These are phyloP conservation scores for Micrasema minimum DNA, from an alignment of 1,140 invertebrate genomes.

Conservation along the genomic window DNA sequence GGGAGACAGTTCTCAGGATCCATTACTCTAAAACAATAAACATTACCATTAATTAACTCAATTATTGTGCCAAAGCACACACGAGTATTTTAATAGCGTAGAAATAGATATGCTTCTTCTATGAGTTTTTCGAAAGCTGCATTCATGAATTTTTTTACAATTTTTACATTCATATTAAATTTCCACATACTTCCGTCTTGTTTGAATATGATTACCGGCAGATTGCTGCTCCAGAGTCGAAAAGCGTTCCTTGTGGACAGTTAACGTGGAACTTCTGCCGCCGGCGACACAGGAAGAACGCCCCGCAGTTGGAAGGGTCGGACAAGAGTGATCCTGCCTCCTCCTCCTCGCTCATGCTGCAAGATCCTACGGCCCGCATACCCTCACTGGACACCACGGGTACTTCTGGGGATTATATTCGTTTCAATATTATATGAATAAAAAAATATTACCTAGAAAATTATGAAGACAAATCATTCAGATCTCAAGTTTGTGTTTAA, in stretches of 20 bases:
- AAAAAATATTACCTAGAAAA: no score
- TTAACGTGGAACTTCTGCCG: conserved; percentile 69
- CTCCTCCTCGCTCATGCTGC: neutral
- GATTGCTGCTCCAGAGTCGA: conserved; percentile 66
- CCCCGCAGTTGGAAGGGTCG: conserved; percentile 74
- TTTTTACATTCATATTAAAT: no score
- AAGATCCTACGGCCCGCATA: conserved; percentile 25
- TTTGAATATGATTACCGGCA: no score
- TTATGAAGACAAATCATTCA: no score
- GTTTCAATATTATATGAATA: no score
- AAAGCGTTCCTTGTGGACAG: conserved; percentile 66
- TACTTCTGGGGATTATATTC: conserved; percentile 1
- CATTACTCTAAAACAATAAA: conserved; percentile 42
- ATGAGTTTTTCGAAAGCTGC: no score
- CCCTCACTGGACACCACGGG: neutral
- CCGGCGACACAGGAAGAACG: conserved; percentile 75
- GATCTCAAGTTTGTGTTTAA: no score
- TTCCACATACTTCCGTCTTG: no score
- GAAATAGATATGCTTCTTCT: no score
- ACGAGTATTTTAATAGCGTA: no score
- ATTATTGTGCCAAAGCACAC: no score
- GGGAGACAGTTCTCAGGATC: conserved; percentile 44
- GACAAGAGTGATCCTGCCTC: conserved; percentile 62
- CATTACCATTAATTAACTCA: neutral
- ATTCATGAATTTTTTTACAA: no score